Percentiles rank a stretch among this genome's conserved stretches.
Conservation (phyloP, 2,888 invertebrate species). For the Stegophylla sp. region DNA sequence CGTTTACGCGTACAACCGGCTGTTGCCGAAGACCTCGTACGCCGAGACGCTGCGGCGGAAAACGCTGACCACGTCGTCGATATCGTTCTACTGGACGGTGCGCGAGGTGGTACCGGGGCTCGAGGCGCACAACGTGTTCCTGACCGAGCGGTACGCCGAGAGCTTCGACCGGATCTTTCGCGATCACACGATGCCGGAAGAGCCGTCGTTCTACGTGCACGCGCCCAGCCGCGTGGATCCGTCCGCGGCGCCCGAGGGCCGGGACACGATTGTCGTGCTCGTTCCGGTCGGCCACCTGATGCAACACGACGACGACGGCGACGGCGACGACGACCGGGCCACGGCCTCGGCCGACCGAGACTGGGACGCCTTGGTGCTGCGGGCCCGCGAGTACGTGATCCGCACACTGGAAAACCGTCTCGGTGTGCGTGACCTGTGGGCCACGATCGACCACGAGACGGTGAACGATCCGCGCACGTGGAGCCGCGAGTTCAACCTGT, state of each 20-base stretch:
- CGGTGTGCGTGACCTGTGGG: constrained; percentile 13
- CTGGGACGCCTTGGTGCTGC: neutral
- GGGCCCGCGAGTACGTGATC: constrained; percentile 34
- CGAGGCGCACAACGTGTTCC: constrained; percentile 41
- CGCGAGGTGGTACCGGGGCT: neutral
- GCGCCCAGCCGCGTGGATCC: constrained; percentile 47
- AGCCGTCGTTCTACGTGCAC: constrained; percentile 44
- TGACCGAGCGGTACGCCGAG: constrained; percentile 23
- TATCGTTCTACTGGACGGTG: constrained; percentile 52
- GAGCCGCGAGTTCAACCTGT: constrained; percentile 45
- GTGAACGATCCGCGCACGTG: constrained; percentile 45
- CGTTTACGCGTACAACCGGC: constrained; percentile 47
- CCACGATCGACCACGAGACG: constrained; percentile 36
- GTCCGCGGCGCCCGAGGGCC: constrained; percentile 39
- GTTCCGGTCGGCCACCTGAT: constrained; percentile 41
- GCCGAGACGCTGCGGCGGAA: constrained; percentile 19
- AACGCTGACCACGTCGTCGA: constrained; percentile 32
- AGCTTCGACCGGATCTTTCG: constrained; percentile 52
- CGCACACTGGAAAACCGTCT: constrained; percentile 31
- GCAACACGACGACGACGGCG: neutral
- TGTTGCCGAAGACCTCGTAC: constrained; percentile 32
- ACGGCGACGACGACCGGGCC: no score
- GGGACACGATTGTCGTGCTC: constrained; percentile 36
- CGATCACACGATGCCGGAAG: constrained; percentile 31
- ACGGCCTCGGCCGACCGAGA: no score